phyloP scores from a whole-genome alignment of 2,113 vertebrate genomes.

The Campylorhamphus procurvoides region DNA sequence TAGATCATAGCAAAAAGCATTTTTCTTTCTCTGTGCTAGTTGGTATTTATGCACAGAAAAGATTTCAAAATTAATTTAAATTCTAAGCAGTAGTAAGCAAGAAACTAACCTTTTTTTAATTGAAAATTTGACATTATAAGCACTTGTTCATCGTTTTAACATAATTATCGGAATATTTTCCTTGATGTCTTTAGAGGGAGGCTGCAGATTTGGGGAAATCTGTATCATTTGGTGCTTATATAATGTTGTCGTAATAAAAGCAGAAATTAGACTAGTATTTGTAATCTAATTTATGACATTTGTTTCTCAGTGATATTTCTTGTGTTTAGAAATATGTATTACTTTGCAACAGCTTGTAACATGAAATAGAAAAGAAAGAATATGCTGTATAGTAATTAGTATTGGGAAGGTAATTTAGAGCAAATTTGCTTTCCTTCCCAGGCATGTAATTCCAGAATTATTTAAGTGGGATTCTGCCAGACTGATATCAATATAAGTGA shows the following conservation, averaged over 20 bases:
- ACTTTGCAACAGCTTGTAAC: conserved; percentile 6
- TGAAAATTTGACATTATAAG: conserved; percentile 40
- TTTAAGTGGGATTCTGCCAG: conserved; percentile 40
- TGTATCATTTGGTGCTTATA: conserved; percentile 28
- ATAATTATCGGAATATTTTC: conserved; percentile 9
- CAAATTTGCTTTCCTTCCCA: conserved; percentile 25
- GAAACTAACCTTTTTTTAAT: background rate
- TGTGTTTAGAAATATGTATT: conserved; percentile 27
- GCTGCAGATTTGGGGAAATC: conserved; percentile 24
- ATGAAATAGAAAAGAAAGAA: conserved; percentile 21
- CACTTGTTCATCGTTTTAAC: conserved; percentile 43
- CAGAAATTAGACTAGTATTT: conserved; percentile 35
- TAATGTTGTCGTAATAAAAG: conserved; percentile 30
- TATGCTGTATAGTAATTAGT: background rate
- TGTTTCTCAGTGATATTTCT: conserved; percentile 40
- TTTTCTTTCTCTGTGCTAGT: conserved; percentile 24
- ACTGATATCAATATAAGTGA: conserved; percentile 38
- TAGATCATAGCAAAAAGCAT: conserved; percentile 48
- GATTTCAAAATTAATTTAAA: conserved; percentile 39
- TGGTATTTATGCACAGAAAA: conserved; percentile 40
- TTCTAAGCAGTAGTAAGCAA: conserved; percentile 35
- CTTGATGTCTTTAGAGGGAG: background rate
- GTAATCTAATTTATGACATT: conserved; percentile 7
- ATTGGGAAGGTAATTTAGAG: conserved; percentile 17
- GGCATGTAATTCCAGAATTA: conserved; percentile 41